Conservation (phyloP, 2,113 vertebrate species). For the Lepidothrix coronata region DNA sequence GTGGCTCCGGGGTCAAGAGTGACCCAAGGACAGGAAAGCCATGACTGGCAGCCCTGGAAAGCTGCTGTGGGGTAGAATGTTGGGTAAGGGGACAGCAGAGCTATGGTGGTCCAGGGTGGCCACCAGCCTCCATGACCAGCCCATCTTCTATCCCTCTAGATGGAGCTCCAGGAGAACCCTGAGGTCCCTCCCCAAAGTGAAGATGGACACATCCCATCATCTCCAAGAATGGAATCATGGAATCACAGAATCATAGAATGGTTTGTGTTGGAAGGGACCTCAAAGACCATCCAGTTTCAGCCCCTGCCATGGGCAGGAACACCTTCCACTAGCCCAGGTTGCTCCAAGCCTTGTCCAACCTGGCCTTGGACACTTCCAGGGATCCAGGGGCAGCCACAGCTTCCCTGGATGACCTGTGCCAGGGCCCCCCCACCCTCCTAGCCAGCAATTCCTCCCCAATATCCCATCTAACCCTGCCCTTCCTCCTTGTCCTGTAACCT, state of each 20-base stretch:
- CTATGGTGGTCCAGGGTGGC: not conserved
- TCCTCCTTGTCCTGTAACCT: not conserved
- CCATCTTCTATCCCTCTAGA: not conserved
- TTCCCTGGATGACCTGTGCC: not conserved
- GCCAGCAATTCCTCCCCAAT: not conserved
- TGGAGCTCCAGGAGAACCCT: slow-evolving; percentile 39
- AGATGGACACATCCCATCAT: accelerated
- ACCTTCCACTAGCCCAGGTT: accelerated
- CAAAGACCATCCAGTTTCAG: accelerated
- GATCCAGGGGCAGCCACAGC: not conserved
- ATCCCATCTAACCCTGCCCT: not conserved
- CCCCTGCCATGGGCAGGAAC: not conserved
- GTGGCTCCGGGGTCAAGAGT: not conserved
- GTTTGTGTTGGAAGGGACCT: not conserved
- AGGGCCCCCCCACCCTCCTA: not conserved
- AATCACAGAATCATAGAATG: not conserved
- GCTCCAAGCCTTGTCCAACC: accelerated
- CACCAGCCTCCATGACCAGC: not conserved
- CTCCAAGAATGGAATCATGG: not conserved
- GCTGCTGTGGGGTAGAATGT: not conserved
- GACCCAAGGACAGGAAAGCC: not conserved
- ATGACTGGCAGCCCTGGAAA: not conserved
- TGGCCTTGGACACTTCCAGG: not conserved
- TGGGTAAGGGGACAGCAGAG: not conserved
- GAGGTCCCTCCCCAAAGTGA: not conserved